Evolutionary conservation across 2,113 vertebrate genomes (phyloP), one percentile per base, ranked within the genome.

Genomic region (Xenus cinereus): DNA sequence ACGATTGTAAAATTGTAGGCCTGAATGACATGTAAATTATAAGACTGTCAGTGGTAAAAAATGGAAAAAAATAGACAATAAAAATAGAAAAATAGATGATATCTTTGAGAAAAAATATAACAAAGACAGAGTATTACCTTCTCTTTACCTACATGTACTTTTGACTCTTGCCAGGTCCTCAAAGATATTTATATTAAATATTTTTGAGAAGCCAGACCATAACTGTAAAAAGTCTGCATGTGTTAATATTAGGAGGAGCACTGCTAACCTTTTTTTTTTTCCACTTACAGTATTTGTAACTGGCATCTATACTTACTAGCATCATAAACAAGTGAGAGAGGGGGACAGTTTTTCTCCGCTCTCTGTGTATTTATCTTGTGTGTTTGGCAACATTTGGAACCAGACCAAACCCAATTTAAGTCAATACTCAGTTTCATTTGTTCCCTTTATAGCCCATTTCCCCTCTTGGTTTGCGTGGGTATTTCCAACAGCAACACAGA

Each of bases 381-480:
- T 75, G 80, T 95, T 94, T 95, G 94, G 92, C 83, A 95, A 94
- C 83, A 69, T 89, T 94, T 97, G 92, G 88, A 95, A 60, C 9
- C 60, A 84, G 68, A 93, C 79, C 90, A 96, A 97, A 92, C 88
- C 1, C 23, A 96, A 81, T 96, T 94, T 89, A 92, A 97, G 88
- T 90, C 86, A 93, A 94, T 92, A 90, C 59, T 84, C 67, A 26
- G 85, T 84, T 94, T 94, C 50, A 53, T 94, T 96, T 96, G 46
- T 90, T 96, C 92, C 63, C 80, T 96, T 96, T 96, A 94, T 94
- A 95, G 86, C 80, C 88, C 76, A 75, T 96, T 96, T 97, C 73
- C 80, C 80, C 80, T 94, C 90, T 95, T 91, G 90, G 83, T 97
- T 97, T 96, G 92, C 79, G 64, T 96, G 92, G 93, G 90, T 87